Conservation (phyloP, 2,888 invertebrate genomes). For the Bombyx huttoni region DNA sequence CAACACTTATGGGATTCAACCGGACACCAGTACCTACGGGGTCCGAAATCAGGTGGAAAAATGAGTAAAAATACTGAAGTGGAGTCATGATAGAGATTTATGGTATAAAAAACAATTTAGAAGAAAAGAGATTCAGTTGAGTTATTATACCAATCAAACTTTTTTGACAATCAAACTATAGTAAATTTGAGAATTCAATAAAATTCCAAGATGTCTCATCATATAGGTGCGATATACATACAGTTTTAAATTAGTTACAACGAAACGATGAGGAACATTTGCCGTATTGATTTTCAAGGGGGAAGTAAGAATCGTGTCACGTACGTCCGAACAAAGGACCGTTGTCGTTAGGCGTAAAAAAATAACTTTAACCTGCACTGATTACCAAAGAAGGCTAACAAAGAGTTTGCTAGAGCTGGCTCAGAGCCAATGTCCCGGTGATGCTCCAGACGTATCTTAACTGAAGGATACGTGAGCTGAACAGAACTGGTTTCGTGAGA, state of each 20-base stretch:
- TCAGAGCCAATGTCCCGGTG: background rate
- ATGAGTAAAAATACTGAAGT: no score
- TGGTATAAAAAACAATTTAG: no score
- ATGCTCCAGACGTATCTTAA: background rate
- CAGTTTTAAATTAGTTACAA: background rate
- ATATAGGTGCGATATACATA: background rate
- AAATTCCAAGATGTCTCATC: no score
- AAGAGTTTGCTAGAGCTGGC: background rate
- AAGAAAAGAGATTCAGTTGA: no score
- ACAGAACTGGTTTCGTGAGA: background rate
- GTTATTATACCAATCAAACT: no score
- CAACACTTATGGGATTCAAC: no score
- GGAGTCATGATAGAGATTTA: no score
- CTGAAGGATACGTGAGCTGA: background rate
- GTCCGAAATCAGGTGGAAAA: no score
- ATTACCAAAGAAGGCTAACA: background rate
- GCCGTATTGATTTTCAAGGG: slow-evolving; percentile 1
- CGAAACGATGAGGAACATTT: background rate
- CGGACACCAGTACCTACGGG: no score
- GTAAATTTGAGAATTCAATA: no score
- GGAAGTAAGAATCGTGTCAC: slow-evolving; percentile 1
- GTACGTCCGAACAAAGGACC: background rate
- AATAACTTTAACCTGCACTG: slow-evolving; percentile 1
- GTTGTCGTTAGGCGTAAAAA: slow-evolving; percentile 1
- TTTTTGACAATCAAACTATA: no score